A percentile compares a stretch with the other conserved stretches of the same genome.
Conservation (phyloP, 2,888 invertebrate genomes). For the Chloromyia formosa region DNA sequence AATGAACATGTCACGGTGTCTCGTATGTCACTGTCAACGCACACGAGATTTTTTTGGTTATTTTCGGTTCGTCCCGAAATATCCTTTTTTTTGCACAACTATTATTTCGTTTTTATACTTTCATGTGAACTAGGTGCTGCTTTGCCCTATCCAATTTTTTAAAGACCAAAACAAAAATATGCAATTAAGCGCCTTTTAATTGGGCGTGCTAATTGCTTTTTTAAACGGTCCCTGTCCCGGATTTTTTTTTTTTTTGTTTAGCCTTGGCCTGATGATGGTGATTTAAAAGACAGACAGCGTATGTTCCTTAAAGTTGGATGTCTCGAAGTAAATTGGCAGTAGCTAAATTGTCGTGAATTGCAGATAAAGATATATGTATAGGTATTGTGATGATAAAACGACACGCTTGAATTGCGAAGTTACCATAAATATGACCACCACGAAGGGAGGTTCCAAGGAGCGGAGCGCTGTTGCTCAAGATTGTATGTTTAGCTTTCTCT, state of each 20-base stretch:
- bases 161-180: conserved; percentile 19
- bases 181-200: conserved; percentile 45
- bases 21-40: conserved; percentile 43
- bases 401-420: no score
- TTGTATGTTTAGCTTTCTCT: no score
- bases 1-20: conserved; percentile 43
- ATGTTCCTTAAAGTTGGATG: not conserved
- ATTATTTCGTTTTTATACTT: not conserved
- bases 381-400: no score
- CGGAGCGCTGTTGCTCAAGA: no score
- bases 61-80: no score
- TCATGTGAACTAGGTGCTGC: not conserved
- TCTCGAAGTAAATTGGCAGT: not conserved
- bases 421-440: no score
- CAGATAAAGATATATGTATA: no score
- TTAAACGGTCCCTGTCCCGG: conserved; percentile 4
- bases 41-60: conserved; percentile 9
- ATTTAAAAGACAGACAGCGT: not conserved
- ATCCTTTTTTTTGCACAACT: not conserved
- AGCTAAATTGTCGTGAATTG: no score
- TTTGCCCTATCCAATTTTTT: conserved; percentile 14
- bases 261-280: not conserved
- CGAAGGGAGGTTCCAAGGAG: no score
- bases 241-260: not conserved
- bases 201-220: conserved; percentile 45